phyloP scores from a whole-genome alignment of 2,113 vertebrate genomes.

The Neolamprologus devosi region DNA sequence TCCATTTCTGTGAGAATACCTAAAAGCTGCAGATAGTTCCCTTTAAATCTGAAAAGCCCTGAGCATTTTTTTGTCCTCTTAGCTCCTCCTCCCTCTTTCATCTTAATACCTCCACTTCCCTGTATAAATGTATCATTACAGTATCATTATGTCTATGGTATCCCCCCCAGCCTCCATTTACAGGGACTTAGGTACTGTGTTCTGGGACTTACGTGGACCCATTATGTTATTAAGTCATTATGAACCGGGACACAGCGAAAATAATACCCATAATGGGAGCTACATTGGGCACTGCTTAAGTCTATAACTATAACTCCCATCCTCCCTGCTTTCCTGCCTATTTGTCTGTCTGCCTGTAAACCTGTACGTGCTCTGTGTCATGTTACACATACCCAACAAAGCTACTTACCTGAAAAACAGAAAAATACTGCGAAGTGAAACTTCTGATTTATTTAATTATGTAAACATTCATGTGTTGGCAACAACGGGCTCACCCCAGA shows the following conservation, averaged over 20 bases:
- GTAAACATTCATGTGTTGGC: background rate
- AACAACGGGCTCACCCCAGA: slow-evolving; percentile 85
- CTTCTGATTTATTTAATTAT: background rate
- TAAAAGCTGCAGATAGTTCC: slow-evolving; percentile 27
- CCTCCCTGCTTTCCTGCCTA: slow-evolving; percentile 28
- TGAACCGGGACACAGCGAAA: slow-evolving; percentile 59
- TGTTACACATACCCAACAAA: background rate
- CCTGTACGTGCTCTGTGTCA: background rate
- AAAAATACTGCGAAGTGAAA: background rate
- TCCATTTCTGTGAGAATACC: slow-evolving; percentile 25
- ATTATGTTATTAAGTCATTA: slow-evolving; percentile 75
- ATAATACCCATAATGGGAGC: slow-evolving; percentile 62
- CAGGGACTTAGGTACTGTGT: slow-evolving; percentile 57
- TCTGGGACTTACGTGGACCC: slow-evolving; percentile 57
- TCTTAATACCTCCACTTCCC: slow-evolving; percentile 54
- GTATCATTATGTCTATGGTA: slow-evolving; percentile 52
- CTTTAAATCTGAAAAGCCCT: slow-evolving; percentile 22
- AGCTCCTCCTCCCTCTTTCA: slow-evolving; percentile 45
- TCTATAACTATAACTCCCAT: slow-evolving; percentile 17
- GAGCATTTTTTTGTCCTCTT: slow-evolving; percentile 23
- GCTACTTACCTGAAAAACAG: background rate
- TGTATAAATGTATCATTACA: slow-evolving; percentile 63
- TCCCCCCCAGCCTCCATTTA: slow-evolving; percentile 50
- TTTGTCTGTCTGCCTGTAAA: slow-evolving; percentile 15
- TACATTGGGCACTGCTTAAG: slow-evolving; percentile 41